A percentile compares a stretch with the other conserved stretches of the same genome.
Evolutionary conservation across 37 sponge, comb jelly and placozoan genomes (phyloP).

Genomic region (Tethya wilhelma): DNA sequence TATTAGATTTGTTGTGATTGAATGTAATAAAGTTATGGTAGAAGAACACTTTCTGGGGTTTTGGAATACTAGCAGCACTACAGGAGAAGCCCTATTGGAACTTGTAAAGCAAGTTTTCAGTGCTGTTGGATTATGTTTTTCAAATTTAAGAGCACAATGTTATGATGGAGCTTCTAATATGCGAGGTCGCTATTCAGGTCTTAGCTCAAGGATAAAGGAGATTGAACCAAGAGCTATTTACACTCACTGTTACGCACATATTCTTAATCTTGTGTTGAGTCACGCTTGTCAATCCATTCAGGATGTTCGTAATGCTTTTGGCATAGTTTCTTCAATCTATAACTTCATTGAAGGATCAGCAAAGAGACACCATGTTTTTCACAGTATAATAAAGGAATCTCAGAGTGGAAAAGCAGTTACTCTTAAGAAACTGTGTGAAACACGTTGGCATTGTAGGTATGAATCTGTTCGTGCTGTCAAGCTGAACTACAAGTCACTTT

Average conservation of each 20-base stretch:
- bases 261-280: constrained; percentile 3
- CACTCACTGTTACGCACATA: no score
- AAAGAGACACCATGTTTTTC: neutral
- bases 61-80: neutral
- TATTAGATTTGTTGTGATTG: neutral
- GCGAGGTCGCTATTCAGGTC: neutral
- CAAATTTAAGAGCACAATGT: neutral
- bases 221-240: neutral
- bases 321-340: neutral
- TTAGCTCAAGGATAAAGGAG: neutral
- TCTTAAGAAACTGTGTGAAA: neutral
- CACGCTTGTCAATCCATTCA: neutral
- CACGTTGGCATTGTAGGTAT: neutral
- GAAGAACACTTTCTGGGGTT: neutral
- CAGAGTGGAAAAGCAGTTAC: neutral
- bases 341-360: constrained; percentile 1
- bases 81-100: neutral
- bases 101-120: neutral
- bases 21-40: neutral
- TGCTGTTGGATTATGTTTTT: neutral
- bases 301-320: neutral
- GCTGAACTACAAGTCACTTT: neutral
- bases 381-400: neutral
- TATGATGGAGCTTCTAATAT: neutral
- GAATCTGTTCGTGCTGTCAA: neutral